Conservation (phyloP, 2,113 vertebrate genomes). For the Chaenocephalus aceratus region DNA sequence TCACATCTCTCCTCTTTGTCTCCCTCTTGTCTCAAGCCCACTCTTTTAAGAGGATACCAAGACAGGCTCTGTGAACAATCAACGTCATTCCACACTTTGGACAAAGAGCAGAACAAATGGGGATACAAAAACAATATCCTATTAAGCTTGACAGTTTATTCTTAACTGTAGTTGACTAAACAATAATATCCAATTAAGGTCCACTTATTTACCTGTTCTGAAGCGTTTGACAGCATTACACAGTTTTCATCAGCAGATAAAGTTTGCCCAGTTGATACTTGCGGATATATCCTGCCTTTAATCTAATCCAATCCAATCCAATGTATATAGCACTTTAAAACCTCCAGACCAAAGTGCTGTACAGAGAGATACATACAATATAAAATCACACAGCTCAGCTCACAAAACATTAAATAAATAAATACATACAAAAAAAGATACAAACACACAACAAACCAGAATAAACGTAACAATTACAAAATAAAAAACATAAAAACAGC, state of each 20-base stretch:
- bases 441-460: no score
- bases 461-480: no score
- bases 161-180: background rate
- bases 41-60: conserved; percentile 3
- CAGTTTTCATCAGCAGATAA: background rate
- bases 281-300: no score
- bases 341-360: no score
- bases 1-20: background rate
- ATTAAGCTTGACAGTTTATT: background rate
- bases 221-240: background rate
- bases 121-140: conserved; percentile 4
- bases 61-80: conserved; percentile 18
- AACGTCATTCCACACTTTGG: background rate
- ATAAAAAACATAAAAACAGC: no score
- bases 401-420: no score
- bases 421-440: no score
- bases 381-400: no score
- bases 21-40: conserved; percentile 15
- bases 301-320: no score
- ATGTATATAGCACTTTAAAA: no score
- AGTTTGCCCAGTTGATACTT: background rate
- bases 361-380: no score
- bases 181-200: background rate
- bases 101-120: background rate
- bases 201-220: background rate